A percentile compares a stretch with the other conserved stretches of the same genome.
These are phyloP conservation scores for Athrips mouffetella DNA, from an alignment of 2,888 invertebrate species.

Conservation along the genomic window DNA sequence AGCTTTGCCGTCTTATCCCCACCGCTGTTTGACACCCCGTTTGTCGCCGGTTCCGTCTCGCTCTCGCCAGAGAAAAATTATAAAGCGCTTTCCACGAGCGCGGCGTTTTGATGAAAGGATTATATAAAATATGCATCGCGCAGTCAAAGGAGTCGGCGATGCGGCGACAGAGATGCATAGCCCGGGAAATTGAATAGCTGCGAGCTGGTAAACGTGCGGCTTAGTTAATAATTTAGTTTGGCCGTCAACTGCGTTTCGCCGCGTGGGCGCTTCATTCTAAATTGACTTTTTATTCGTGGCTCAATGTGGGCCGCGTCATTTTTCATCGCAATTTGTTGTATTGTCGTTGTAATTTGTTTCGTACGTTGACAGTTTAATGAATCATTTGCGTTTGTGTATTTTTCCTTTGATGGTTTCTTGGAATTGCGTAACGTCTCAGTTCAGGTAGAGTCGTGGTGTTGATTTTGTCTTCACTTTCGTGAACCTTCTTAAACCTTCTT, in stretches of 20 bases:
- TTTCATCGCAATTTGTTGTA: conserved; percentile 38
- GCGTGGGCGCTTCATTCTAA: conserved; percentile 24
- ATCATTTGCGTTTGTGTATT: conserved; percentile 17
- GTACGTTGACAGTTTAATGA: conserved; percentile 36
- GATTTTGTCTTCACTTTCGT: conserved; percentile 32
- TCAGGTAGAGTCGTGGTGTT: conserved; percentile 32
- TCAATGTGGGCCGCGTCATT: conserved; percentile 40
- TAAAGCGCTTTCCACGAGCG: conserved; percentile 60
- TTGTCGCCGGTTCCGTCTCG: conserved; percentile 60
- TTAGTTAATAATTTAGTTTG: conserved; percentile 67
- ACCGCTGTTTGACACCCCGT: conserved; percentile 77
- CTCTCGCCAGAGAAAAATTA: conserved; percentile 64
- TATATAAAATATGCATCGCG: conserved; percentile 70
- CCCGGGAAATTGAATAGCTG: conserved; percentile 67
- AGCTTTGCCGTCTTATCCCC: conserved; percentile 79
- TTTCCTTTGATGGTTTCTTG: conserved; percentile 16
- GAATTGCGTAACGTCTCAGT: conserved; percentile 32
- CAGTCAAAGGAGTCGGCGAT: conserved; percentile 59
- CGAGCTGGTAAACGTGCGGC: conserved; percentile 46
- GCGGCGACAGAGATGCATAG: conserved; percentile 68
- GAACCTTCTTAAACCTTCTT: conserved; percentile 16
- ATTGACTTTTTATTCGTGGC: conserved; percentile 27
- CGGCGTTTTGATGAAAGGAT: conserved; percentile 74
- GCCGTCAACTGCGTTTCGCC: conserved; percentile 37
- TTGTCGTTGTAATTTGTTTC: conserved; percentile 32